Conservation (phyloP, 2,113 vertebrate genomes). For the Dipodomys merriami region DNA sequence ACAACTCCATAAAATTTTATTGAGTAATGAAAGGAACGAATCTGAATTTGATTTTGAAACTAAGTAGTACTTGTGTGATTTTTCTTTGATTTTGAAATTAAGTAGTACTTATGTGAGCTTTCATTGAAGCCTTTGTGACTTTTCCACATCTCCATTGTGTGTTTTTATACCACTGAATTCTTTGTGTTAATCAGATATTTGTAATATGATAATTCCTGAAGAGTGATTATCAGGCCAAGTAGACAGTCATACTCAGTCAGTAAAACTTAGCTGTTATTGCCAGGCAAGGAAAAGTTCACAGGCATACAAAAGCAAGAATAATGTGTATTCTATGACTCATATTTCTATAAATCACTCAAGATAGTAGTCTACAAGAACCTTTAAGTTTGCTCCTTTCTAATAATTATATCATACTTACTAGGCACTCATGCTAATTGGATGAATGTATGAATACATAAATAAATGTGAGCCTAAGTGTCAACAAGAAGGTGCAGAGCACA, state of each 20-base stretch:
- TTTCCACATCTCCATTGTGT: background rate
- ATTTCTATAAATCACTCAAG: background rate
- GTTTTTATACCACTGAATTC: background rate
- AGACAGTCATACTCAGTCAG: background rate
- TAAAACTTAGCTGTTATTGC: background rate
- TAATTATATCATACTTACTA: background rate
- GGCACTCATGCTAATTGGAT: background rate
- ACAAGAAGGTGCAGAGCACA: background rate
- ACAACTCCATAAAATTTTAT: background rate
- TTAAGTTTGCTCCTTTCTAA: background rate
- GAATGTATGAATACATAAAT: background rate
- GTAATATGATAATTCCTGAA: background rate
- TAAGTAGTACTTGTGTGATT: too few species aligned
- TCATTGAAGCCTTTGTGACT: background rate
- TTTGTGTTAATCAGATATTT: background rate
- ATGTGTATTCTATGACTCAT: background rate
- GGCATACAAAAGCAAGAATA: background rate
- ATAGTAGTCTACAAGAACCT: background rate
- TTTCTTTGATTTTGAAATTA: background rate
- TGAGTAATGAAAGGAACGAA: background rate
- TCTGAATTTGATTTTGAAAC: background rate
- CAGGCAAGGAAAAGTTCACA: background rate
- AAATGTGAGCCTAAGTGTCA: background rate
- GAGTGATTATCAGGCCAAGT: background rate
- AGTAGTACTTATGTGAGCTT: too few species aligned